phyloP scores from a whole-genome alignment of 2,797 vertebrate species.

The Sternotherus odoratus region DNA sequence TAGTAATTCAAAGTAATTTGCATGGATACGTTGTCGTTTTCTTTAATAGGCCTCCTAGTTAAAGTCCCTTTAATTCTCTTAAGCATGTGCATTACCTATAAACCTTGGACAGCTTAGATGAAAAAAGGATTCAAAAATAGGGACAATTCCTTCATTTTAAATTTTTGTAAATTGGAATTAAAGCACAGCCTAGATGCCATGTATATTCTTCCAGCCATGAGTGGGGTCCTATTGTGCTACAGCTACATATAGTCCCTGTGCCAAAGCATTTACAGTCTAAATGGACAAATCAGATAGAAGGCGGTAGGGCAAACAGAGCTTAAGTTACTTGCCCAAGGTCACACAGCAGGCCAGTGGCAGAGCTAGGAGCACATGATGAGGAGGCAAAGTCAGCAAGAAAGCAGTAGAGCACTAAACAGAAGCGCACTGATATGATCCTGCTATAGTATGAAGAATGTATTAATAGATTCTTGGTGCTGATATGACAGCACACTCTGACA shows the following conservation, averaged over 20 bases:
- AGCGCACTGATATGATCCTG: conserved; percentile 42
- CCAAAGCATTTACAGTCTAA: background rate
- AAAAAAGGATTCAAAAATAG: conserved; percentile 3
- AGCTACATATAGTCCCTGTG: background rate
- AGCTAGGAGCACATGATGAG: background rate
- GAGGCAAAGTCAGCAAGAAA: conserved; percentile 44
- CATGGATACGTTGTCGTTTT: background rate
- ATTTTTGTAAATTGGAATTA: background rate
- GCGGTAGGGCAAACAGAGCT: background rate
- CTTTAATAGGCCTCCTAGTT: background rate
- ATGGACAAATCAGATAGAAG: background rate
- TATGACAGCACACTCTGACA: background rate
- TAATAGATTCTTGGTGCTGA: conserved; percentile 37
- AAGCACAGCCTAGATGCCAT: background rate
- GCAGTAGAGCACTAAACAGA: background rate
- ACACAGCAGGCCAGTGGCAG: background rate
- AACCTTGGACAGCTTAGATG: background rate
- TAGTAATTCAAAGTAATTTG: conserved; percentile 4
- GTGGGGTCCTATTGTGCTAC: accelerated
- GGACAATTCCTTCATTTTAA: background rate
- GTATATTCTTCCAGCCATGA: background rate
- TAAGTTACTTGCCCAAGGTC: background rate
- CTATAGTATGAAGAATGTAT: background rate
- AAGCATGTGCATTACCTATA: background rate
- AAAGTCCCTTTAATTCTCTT: background rate